phyloP scores from a whole-genome alignment of 1,140 invertebrate genomes.

The Drosophila rufa region DNA sequence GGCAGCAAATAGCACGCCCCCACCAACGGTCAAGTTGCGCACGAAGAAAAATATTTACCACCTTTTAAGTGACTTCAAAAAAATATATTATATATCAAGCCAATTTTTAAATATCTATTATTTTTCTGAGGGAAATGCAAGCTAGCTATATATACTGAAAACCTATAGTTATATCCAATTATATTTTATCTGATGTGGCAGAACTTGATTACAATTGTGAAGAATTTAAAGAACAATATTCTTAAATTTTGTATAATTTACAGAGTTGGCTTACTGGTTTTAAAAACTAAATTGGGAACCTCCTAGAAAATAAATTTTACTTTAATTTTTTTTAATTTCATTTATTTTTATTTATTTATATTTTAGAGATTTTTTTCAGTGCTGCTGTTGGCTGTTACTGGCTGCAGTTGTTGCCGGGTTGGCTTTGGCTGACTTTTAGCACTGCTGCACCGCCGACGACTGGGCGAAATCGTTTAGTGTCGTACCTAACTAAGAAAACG shows the following conservation, averaged over 20 bases:
- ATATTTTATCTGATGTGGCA: not conserved
- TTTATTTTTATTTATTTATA: not conserved
- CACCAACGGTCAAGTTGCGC: conserved; percentile 76
- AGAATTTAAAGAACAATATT: too few relatives aligned
- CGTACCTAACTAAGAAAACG: conserved; percentile 83
- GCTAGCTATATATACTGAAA: not conserved
- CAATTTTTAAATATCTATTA: not conserved
- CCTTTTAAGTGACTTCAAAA: not conserved
- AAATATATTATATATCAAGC: not conserved
- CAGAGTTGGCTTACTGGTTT: too few relatives aligned
- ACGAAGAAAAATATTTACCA: not conserved
- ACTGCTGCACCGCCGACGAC: conserved; percentile 53
- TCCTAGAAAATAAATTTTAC: not conserved
- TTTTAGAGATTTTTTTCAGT: not conserved
- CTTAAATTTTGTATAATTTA: too few relatives aligned
- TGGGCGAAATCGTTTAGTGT: conserved; percentile 84
- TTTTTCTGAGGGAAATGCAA: too few relatives aligned
- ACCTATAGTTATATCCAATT: too few relatives aligned
- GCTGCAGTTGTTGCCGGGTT: conserved; percentile 23
- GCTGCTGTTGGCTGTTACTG: conserved; percentile 20
- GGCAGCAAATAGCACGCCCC: conserved; percentile 77
- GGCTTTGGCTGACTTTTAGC: conserved; percentile 78
- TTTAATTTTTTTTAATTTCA: not conserved
- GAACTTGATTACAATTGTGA: not conserved
- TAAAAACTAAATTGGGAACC: too few relatives aligned